Evolutionary conservation across 2,888 invertebrate species (phyloP).

Genomic region (Conus canariensis): DNA sequence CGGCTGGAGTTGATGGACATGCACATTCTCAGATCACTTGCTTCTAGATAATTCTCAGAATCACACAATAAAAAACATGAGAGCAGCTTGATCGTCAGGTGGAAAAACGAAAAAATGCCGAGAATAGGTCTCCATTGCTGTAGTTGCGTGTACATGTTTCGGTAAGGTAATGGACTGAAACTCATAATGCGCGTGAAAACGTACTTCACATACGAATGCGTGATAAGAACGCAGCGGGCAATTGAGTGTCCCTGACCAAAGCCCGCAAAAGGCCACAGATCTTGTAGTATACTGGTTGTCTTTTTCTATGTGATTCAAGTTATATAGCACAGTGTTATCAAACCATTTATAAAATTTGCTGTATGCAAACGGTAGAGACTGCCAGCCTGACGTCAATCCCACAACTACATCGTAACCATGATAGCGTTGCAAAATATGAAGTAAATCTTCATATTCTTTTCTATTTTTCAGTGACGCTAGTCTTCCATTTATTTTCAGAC

Average conservation of each 20-base stretch:
- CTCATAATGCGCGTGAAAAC: rapidly evolving
- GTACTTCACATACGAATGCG: neutral
- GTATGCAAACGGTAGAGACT: neutral
- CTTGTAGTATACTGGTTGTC: neutral
- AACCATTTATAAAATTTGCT: neutral
- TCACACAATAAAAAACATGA: neutral
- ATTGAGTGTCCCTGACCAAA: too few species aligned
- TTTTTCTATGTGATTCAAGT: neutral
- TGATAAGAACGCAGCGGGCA: too few species aligned
- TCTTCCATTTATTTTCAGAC: neutral
- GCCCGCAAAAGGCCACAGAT: neutral
- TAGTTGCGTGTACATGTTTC: neutral
- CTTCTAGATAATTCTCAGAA: neutral
- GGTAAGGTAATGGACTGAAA: neutral
- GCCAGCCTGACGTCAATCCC: neutral
- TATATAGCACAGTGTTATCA: neutral
- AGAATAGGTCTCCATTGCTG: too few species aligned
- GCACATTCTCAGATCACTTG: neutral
- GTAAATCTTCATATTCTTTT: neutral
- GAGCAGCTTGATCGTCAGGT: neutral
- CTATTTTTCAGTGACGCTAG: neutral
- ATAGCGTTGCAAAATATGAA: neutral
- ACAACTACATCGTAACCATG: too few species aligned
- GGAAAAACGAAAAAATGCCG: neutral
- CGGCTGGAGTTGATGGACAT: neutral